Evolutionary conservation across 2,888 invertebrate genomes (phyloP).

Genomic region (Scaptodrosophila latifasciaeformis): DNA sequence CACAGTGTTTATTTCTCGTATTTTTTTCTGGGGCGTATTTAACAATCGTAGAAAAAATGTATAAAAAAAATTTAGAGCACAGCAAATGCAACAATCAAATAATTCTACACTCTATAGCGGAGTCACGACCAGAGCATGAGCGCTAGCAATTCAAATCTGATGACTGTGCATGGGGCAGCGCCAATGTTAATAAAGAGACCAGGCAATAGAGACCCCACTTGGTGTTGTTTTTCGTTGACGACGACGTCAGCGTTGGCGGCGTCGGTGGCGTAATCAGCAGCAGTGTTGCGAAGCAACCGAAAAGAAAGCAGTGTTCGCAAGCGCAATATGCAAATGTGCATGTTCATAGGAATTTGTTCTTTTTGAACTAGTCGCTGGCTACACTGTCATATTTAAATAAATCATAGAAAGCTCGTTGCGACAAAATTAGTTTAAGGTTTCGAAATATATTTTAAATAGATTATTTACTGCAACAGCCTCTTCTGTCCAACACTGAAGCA

Average conservation of each 20-base stretch:
- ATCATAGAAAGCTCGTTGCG: too few species aligned
- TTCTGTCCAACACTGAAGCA: too few species aligned
- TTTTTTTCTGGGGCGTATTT: slow-evolving; percentile 28
- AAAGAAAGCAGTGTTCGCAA: neutral
- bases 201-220: slow-evolving; percentile 24
- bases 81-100: slow-evolving; percentile 16
- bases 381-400: too few species aligned
- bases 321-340: neutral
- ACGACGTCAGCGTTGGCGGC: slow-evolving; percentile 18
- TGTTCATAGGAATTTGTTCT: too few species aligned
- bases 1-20: neutral
- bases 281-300: too few species aligned
- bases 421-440: too few species aligned
- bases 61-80: too few species aligned
- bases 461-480: too few species aligned
- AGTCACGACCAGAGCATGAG: slow-evolving; percentile 31
- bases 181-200: slow-evolving; percentile 16
- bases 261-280: slow-evolving; percentile 37
- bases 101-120: slow-evolving; percentile 8
- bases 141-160: slow-evolving; percentile 49
- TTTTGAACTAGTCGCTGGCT: too few species aligned
- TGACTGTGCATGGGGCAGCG: slow-evolving; percentile 46
- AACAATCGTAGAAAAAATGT: slow-evolving; percentile 14
- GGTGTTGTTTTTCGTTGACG: slow-evolving; percentile 12
- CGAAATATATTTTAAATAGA: too few species aligned